These are phyloP conservation scores for Caenorhabditis sp. DNA, from an alignment of 2,888 invertebrate genomes.

Conservation along the genomic window DNA sequence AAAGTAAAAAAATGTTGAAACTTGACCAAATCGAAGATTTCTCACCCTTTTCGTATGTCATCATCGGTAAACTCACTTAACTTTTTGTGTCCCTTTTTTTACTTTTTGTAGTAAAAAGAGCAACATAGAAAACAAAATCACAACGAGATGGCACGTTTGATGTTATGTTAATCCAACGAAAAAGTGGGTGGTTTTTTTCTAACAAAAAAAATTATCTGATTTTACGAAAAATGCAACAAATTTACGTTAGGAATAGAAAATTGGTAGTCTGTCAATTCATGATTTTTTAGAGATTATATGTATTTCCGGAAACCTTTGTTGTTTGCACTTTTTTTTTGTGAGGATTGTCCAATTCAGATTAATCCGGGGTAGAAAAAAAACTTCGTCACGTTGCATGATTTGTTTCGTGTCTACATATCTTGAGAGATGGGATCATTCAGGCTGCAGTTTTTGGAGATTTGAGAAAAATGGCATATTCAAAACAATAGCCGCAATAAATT, in stretches of 20 bases:
- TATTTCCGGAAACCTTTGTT: not conserved
- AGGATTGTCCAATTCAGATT: too few species aligned
- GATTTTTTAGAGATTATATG: not conserved
- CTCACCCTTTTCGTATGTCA: not conserved
- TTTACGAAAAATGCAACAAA: not conserved
- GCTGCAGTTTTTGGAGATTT: too few species aligned
- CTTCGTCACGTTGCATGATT: too few species aligned
- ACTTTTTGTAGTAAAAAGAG: not conserved
- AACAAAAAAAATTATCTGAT: not conserved
- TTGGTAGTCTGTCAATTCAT: not conserved
- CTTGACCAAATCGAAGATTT: not conserved
- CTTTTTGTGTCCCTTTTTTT: slow-evolving; percentile 1
- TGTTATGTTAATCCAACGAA: not conserved
- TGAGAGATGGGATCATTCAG: too few species aligned
- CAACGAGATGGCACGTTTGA: not conserved
- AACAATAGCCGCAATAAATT: too few species aligned
- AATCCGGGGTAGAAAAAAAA: too few species aligned
- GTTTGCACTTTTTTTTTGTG: not conserved
- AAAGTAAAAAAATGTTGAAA: too few species aligned
- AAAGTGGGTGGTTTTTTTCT: not conserved
- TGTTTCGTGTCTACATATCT: too few species aligned
- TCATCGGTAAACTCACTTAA: slow-evolving; percentile 5
- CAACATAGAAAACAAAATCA: not conserved
- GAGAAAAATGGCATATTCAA: too few species aligned
- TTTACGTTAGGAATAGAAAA: too few species aligned